These are phyloP conservation scores for Spea bombifrons DNA, from an alignment of 2,113 vertebrate species.

Conservation along the genomic window DNA sequence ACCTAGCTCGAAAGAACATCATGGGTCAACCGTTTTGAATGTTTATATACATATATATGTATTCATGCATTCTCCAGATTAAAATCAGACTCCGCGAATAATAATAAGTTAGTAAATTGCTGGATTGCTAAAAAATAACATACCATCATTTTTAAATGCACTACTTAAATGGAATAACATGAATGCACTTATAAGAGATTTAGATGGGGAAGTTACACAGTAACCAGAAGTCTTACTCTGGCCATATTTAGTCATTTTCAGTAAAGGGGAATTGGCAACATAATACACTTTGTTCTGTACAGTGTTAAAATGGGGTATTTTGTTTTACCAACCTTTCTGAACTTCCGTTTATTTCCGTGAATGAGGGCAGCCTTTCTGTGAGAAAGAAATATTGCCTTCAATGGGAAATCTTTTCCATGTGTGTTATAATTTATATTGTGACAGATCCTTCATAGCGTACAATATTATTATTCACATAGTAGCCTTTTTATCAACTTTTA, in stretches of 20 bases:
- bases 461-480: conserved; percentile 64
- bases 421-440: conserved; percentile 73
- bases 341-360: conserved; percentile 66
- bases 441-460: conserved; percentile 66
- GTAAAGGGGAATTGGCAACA: conserved; percentile 59
- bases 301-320: conserved; percentile 69
- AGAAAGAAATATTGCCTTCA: conserved; percentile 78
- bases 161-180: neutral
- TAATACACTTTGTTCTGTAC: conserved; percentile 62
- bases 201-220: neutral
- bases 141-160: neutral
- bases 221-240: neutral
- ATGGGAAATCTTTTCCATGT: conserved; percentile 77
- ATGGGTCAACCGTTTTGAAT: neutral
- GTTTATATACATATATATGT: neutral
- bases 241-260: conserved; percentile 57
- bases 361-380: conserved; percentile 71
- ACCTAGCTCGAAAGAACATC: neutral
- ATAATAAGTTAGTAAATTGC: neutral
- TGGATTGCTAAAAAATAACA: neutral
- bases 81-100: neutral
- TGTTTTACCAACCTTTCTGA: conserved; percentile 73
- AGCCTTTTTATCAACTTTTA: conserved; percentile 57
- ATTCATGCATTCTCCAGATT: neutral
- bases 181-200: neutral